Evolutionary conservation across 2,888 invertebrate genomes (phyloP).

Genomic region (Stramonita haemastoma): DNA sequence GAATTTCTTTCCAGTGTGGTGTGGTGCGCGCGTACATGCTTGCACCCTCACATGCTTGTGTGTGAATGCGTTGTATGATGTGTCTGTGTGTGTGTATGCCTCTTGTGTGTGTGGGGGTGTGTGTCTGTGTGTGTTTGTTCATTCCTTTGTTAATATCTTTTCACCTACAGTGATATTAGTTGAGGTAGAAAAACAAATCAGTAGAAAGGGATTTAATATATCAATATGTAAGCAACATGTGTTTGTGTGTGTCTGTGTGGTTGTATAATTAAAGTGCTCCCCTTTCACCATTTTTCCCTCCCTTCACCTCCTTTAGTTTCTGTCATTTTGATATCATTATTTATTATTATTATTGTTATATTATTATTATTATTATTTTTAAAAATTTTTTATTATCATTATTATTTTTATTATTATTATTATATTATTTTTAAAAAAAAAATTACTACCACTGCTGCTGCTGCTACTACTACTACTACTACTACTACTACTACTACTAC

Average conservation of each 20-base stretch:
- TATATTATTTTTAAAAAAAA: too few relatives aligned
- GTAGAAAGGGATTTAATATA: neutral
- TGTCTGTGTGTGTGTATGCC: constrained; percentile 20
- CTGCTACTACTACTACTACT: too few relatives aligned
- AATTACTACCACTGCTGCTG: too few relatives aligned
- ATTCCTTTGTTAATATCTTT: neutral
- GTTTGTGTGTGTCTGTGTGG: neutral
- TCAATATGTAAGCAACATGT: neutral
- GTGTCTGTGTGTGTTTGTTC: neutral
- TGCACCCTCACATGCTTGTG: neutral
- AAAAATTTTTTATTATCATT: too few relatives aligned
- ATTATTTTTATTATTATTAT: too few relatives aligned
- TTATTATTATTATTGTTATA: too few relatives aligned
- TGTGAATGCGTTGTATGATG: neutral
- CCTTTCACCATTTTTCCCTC: too few relatives aligned
- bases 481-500: too few relatives aligned
- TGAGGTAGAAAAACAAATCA: neutral
- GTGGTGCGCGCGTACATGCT: constrained; percentile 12
- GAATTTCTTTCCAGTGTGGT: neutral
- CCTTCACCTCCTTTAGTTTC: too few relatives aligned
- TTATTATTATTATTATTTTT: too few relatives aligned
- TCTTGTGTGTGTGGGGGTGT: neutral
- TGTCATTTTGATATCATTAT: too few relatives aligned
- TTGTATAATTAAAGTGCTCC: neutral
- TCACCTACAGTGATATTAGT: neutral